phyloP scores from a whole-genome alignment of 2,113 vertebrate species.

The Stegastes partitus region DNA sequence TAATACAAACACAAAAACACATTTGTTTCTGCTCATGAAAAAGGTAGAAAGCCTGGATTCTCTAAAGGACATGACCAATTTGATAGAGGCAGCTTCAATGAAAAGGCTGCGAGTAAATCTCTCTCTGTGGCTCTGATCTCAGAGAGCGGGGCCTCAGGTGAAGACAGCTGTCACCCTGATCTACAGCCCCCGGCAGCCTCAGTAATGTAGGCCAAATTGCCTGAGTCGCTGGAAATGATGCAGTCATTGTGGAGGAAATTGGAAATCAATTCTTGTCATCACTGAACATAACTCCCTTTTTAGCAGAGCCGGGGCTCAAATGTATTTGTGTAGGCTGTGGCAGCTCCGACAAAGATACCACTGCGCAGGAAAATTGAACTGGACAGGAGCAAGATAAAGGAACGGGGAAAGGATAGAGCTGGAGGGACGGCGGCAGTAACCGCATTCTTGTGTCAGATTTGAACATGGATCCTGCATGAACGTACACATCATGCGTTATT shows the following conservation, averaged over 20 bases:
- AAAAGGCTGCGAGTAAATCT: slow-evolving; percentile 65
- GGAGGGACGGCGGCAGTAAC: background rate
- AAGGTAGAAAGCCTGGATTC: slow-evolving; percentile 28
- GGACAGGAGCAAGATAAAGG: slow-evolving; percentile 43
- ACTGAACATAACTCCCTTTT: slow-evolving; percentile 84
- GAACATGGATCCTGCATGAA: slow-evolving; percentile 11
- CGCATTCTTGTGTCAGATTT: slow-evolving; percentile 20
- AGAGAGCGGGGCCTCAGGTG: slow-evolving; percentile 83
- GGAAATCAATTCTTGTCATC: slow-evolving; percentile 98
- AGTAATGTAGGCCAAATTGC: slow-evolving; percentile 92
- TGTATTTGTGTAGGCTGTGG: slow-evolving; percentile 66
- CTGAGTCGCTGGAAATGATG: slow-evolving; percentile 90
- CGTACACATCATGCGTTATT: slow-evolving; percentile 11
- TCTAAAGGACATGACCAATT: slow-evolving; percentile 44
- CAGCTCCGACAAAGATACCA: slow-evolving; percentile 56
- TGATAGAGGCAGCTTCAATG: slow-evolving; percentile 47
- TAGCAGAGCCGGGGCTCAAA: slow-evolving; percentile 83
- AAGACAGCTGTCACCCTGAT: slow-evolving; percentile 90
- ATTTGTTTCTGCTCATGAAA: slow-evolving; percentile 27
- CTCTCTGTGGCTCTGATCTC: slow-evolving; percentile 82
- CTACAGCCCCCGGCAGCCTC: slow-evolving; percentile 85
- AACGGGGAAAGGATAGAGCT: slow-evolving; percentile 37
- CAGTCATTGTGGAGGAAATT: slow-evolving; percentile 95
- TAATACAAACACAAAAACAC: slow-evolving; percentile 25
- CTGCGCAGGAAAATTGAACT: slow-evolving; percentile 32